Evolutionary conservation across 2,888 invertebrate species (phyloP).

Genomic region (Hirtodrosophila trivittata): DNA sequence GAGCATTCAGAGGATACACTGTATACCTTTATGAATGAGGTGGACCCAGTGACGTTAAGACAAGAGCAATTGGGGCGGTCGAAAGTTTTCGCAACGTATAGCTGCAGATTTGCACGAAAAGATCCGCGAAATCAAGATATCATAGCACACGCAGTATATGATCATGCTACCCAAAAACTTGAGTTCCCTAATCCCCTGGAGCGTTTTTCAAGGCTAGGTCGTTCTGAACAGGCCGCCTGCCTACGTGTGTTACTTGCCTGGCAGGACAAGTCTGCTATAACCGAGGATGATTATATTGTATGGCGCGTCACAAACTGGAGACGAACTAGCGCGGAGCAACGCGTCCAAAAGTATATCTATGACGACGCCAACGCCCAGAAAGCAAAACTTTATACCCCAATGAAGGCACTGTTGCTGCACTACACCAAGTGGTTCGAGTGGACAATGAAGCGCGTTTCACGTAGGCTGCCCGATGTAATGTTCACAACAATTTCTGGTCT

Average conservation of each 20-base stretch:
- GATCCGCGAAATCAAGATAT: slow-evolving; percentile 76
- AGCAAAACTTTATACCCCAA: slow-evolving; percentile 62
- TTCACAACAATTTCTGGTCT: slow-evolving; percentile 75
- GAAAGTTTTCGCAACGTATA: slow-evolving; percentile 34
- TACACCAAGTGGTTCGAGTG: slow-evolving; percentile 68
- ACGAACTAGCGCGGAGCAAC: slow-evolving; percentile 57
- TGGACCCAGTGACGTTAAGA: slow-evolving; percentile 53
- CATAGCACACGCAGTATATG: slow-evolving; percentile 36
- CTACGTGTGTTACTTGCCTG: slow-evolving; percentile 61
- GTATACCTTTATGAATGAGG: slow-evolving; percentile 68
- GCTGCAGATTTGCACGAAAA: slow-evolving; percentile 1
- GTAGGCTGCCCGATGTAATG: slow-evolving; percentile 25
- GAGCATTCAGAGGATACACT: slow-evolving; percentile 66
- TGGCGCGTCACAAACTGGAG: slow-evolving; percentile 47
- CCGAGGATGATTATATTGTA: slow-evolving; percentile 55
- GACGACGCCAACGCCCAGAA: slow-evolving; percentile 55
- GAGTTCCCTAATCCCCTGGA: slow-evolving; percentile 51
- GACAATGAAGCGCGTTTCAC: slow-evolving; percentile 31
- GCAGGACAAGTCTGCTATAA: slow-evolving; percentile 36
- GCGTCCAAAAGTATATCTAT: slow-evolving; percentile 61
- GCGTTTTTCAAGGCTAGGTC: slow-evolving; percentile 52
- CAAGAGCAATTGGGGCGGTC: slow-evolving; percentile 34
- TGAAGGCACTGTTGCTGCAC: slow-evolving; percentile 46
- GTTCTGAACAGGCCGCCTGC: slow-evolving; percentile 67
- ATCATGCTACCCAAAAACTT: slow-evolving; percentile 44